Base-by-base conservation (phyloP, 2,797 vertebrate genomes). In the Megaceryle alcyon region DNA sequence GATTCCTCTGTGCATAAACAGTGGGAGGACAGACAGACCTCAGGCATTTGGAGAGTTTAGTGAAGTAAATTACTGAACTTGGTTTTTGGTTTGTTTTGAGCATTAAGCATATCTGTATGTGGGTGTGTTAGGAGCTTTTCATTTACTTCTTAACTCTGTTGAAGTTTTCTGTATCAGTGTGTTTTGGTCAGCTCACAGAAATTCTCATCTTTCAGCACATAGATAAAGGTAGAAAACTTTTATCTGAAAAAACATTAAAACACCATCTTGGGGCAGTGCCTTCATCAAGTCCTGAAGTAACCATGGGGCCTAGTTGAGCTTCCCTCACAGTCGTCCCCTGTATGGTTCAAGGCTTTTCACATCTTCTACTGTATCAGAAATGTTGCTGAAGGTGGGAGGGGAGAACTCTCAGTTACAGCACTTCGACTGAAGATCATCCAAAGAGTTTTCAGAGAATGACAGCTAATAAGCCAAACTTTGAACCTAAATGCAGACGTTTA, bases 401-500 rank as follows among this genome's bases (percentile, higher is more conserved):
- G n/a, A 68, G 75, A 79, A 33, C 49, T 93, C 31, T 65, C 43
- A 69, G 76, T 65, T 69, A 68, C 72, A 78, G 51, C 31, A 39
- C 82, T 96, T 65, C 0, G 5, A 84, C 86, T 93, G 91, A 95
- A 92, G 87, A 65, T 35, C 65, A 63, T 95, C 94, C 69, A 87
- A 94, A 87, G 49, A 9, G 60, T 84, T 94, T 84, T 78, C 48
- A 61, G 88, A 86, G 85, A 51, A 56, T 92, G 95, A 72, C 68
- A 95, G 85, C 68, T 43, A 85, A 64, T 43, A 95, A 96, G 72
- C 82, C 87, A 92, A 71, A 57, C 93, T 88, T 83, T 66, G 94
- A 95, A 78, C 86, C 92, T 94, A 90, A 82, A 90, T 17, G 92
- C 79, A 90, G 94, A 90, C 86, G 0, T 92, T 95, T 69, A 78